A percentile compares a stretch with the other conserved stretches of the same genome.
Evolutionary conservation across 2,113 vertebrate species (phyloP).

Genomic region (Hiodon alosoides): DNA sequence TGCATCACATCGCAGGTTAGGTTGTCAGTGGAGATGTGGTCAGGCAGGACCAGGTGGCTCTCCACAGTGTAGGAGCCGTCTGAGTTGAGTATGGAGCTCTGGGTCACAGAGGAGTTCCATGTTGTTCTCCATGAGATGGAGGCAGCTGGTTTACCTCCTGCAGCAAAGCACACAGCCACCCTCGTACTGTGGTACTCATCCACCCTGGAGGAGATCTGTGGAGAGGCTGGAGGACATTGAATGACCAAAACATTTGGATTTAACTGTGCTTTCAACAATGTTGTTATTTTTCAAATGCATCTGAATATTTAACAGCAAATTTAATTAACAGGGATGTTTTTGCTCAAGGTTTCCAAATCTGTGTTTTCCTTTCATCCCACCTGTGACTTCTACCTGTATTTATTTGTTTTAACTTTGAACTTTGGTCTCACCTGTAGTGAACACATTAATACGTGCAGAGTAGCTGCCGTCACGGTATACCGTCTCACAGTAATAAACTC

Average conservation of each 20-base stretch:
- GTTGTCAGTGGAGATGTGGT: not conserved
- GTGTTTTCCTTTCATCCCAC: no score
- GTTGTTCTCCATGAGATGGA: conserved; percentile 46
- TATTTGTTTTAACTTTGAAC: no score
- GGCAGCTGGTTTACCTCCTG: conserved; percentile 44
- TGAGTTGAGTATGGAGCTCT: accelerated
- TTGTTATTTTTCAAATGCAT: no score
- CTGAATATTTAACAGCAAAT: no score
- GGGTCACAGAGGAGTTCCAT: not conserved
- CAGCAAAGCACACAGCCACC: conserved; percentile 51
- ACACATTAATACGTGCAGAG: no score
- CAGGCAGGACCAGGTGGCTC: conserved; percentile 37
- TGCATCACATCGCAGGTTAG: conserved; percentile 45
- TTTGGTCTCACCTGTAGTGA: no score
- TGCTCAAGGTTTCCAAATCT: no score
- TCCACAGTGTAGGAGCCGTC: conserved; percentile 31
- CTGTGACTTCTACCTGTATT: no score
- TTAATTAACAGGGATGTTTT: no score
- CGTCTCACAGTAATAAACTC: no score
- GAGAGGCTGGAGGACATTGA: conserved; percentile 35
- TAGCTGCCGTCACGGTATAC: no score
- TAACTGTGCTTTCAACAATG: no score
- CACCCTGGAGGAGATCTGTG: conserved; percentile 20
- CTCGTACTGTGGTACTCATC: not conserved
- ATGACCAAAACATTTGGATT: not conserved